phyloP scores from a whole-genome alignment of 2,113 vertebrate species.

The Dipodomys merriami region DNA sequence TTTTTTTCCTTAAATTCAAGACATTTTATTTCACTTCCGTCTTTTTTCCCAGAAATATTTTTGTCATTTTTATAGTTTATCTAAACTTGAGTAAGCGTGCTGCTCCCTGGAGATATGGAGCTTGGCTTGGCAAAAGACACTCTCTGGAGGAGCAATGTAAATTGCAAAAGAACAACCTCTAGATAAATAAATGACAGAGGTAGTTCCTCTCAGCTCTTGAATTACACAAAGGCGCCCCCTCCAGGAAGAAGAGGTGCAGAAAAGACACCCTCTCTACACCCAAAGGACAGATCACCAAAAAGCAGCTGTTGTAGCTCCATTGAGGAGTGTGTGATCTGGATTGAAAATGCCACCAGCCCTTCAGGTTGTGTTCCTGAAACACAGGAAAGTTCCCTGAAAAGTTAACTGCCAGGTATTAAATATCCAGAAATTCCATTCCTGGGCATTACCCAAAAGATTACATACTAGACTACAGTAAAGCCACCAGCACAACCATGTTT shows the following conservation, averaged over 20 bases:
- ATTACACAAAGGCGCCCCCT: not conserved
- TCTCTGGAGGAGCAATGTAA: slow-evolving; percentile 15
- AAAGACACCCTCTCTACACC: not conserved
- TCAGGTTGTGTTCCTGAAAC: not conserved
- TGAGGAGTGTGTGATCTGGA: not conserved
- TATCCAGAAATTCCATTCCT: no score
- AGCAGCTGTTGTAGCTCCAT: rapidly evolving
- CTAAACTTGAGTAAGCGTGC: slow-evolving; percentile 52
- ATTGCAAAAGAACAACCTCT: not conserved
- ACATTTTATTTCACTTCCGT: slow-evolving; percentile 58
- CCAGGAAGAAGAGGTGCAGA: not conserved
- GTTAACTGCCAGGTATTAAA: not conserved
- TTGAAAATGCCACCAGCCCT: not conserved
- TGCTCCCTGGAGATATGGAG: not conserved
- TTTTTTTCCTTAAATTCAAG: slow-evolving; percentile 74
- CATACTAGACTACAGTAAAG: no score
- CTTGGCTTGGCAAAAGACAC: slow-evolving; percentile 52
- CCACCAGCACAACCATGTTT: no score
- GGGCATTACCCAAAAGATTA: no score
- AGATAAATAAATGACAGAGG: not conserved
- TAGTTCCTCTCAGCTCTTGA: not conserved
- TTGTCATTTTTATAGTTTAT: slow-evolving; percentile 67
- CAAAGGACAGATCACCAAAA: not conserved
- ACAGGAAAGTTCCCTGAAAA: not conserved
- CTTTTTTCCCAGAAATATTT: slow-evolving; percentile 72